A percentile compares a stretch with the other conserved stretches of the same genome.
phyloP scores from a whole-genome alignment of 53 echinoderm and acorn worm genomes.

The Arbacia lixula region DNA sequence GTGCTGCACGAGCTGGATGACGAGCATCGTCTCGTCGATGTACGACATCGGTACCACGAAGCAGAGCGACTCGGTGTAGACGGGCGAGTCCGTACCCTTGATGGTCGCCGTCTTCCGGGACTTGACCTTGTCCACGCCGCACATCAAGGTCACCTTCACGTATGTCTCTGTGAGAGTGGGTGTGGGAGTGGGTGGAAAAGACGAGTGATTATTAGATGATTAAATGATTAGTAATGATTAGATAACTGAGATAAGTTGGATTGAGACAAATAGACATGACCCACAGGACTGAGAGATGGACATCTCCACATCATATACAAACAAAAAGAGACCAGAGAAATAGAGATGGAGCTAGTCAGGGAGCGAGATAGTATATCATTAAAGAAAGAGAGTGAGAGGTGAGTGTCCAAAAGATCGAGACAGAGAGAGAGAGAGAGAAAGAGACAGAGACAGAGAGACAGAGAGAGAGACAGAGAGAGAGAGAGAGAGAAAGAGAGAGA shows the following conservation, averaged over 20 bases:
- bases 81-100: conserved; percentile 81
- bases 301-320: too few relatives aligned
- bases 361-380: too few relatives aligned
- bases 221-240: too few relatives aligned
- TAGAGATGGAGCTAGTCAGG: not conserved
- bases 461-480: not conserved
- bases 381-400: not conserved
- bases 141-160: conserved; percentile 95
- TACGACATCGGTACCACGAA: conserved; percentile 90
- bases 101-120: conserved; percentile 86
- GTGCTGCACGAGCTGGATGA: conserved; percentile 87
- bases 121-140: conserved; percentile 88
- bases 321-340: not conserved
- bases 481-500: not conserved
- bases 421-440: not conserved
- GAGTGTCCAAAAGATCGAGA: not conserved
- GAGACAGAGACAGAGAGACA: not conserved
- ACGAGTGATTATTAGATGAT: too few relatives aligned
- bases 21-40: conserved; percentile 79
- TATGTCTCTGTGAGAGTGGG: conserved; percentile 85
- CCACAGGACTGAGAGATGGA: too few relatives aligned
- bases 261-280: too few relatives aligned
- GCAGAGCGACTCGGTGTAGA: conserved; percentile 91
- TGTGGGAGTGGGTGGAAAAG: too few relatives aligned
- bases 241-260: too few relatives aligned